Evolutionary conservation across 1,140 invertebrate genomes (phyloP), one percentile per base, ranked within the genome.

Genomic region (Drosophila bocki): DNA sequence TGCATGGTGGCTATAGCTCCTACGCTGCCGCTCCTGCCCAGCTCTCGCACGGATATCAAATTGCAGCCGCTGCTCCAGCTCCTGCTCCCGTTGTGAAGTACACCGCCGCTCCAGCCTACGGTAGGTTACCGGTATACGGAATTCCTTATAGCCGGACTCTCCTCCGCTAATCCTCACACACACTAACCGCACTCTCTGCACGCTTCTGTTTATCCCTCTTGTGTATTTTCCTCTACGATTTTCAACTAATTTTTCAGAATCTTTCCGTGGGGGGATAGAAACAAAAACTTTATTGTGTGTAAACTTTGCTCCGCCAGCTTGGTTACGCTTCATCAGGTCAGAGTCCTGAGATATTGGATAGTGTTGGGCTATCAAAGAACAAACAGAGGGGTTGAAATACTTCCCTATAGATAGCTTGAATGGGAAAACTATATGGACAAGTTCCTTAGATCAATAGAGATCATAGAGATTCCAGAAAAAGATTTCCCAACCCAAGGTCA

Each of bases 51-150:
- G 84, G 91, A 42, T 92, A 87, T 32, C 58, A 56, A 26, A 22
- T 82, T 44, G 70, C 76, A 12, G 57, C 59, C 13, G 62, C 62
- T 17, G 62, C 62, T 17, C 62, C 90, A n/a, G 86, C 91, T n/a
- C 68, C 91, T 3, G 91, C 91, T 22, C 76, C 84, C 3, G 62
- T 91, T 42, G 42, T 92, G 56, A 92, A 92, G 53, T 90, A 90
- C 56, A 69, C 82, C 47, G 75, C 91, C 32, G 91, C 91, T 58
- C 91, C 91, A n/a, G 77, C 91, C 42, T 92, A 92, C 58, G 91
- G 91, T 92, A 92, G 91, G 87, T 86, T 41, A 35, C 22, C 53
- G 26, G 68, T 35, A 53, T 42, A 6, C 42, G 7, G 22, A 9
- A 32, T 39, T 29, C 15, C 22, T 29, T 4, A n/a, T 9, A 17